phyloP scores from a whole-genome alignment of 2,888 invertebrate genomes.

The Rhagium mordax region DNA sequence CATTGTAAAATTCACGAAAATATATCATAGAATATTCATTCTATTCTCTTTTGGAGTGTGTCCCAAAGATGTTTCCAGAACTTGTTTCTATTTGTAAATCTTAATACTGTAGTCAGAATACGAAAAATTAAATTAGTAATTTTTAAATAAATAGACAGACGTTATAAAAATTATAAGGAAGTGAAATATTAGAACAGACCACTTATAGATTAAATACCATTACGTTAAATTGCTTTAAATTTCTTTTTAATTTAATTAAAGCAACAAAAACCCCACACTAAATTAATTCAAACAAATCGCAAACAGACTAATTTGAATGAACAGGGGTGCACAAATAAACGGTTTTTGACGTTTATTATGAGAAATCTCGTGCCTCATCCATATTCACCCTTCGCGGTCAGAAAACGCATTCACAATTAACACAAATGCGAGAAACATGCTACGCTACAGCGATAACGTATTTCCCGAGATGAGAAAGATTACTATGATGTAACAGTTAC shows the following conservation, averaged over 20 bases:
- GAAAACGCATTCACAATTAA: conserved; percentile 38
- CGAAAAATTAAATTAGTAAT: no score
- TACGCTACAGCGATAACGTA: conserved; percentile 26
- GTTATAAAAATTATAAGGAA: no score
- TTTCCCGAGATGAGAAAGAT: conserved; percentile 30
- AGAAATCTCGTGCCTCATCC: conserved; percentile 37
- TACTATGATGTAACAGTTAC: conserved; percentile 26
- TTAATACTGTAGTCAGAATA: no score
- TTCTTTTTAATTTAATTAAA: neutral
- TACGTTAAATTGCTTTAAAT: no score
- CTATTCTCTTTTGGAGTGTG: no score
- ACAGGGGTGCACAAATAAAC: conserved; percentile 27
- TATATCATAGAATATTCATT: no score
- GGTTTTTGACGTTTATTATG: conserved; percentile 39
- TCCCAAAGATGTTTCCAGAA: no score
- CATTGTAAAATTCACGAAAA: no score
- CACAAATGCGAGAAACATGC: conserved; percentile 34
- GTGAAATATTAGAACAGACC: no score
- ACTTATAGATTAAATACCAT: no score
- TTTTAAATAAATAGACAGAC: no score
- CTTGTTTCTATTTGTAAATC: no score
- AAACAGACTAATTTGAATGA: conserved; percentile 21
- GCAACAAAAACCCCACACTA: neutral
- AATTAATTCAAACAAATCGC: conserved; percentile 1
- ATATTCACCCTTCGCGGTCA: conserved; percentile 36